Percentiles rank a stretch among this genome's conserved stretches.
These are phyloP conservation scores for Timema cristinae DNA, from an alignment of 2,888 invertebrate genomes.

Conservation along the genomic window DNA sequence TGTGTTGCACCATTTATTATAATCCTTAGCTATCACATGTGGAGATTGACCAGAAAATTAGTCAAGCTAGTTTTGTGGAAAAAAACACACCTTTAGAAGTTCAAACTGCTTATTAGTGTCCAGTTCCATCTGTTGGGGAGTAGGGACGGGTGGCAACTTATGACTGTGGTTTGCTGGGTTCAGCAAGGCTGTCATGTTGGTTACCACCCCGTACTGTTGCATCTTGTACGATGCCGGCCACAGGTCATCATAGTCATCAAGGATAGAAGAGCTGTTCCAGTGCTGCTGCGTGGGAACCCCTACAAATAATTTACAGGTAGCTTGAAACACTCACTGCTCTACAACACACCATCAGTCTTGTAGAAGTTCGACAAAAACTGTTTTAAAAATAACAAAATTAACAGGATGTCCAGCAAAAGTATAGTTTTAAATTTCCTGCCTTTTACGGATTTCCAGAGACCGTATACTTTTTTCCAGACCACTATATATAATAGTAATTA, in stretches of 20 bases:
- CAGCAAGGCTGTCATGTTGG: conserved; percentile 36
- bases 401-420: too few species aligned
- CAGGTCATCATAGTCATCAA: not conserved
- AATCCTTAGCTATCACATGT: not conserved
- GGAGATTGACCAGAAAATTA: not conserved
- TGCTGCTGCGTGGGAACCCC: not conserved
- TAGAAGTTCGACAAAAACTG: too few species aligned
- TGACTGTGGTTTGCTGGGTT: conserved; percentile 50
- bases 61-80: too few species aligned
- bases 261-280: not conserved
- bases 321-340: too few species aligned
- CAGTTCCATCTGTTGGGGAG: conserved; percentile 32
- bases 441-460: too few species aligned
- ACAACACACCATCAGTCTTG: too few species aligned
- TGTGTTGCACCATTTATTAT: not conserved
- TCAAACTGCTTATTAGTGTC: conserved; percentile 37
- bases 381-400: too few species aligned
- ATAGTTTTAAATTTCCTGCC: too few species aligned
- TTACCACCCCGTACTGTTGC: not conserved
- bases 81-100: conserved; percentile 35
- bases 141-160: conserved; percentile 38
- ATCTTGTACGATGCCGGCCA: not conserved
- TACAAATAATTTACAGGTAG: not conserved
- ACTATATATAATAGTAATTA: too few species aligned
- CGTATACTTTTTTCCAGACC: too few species aligned